Conservation (phyloP, 2,113 vertebrate genomes). For the Copsychus sechellarum region DNA sequence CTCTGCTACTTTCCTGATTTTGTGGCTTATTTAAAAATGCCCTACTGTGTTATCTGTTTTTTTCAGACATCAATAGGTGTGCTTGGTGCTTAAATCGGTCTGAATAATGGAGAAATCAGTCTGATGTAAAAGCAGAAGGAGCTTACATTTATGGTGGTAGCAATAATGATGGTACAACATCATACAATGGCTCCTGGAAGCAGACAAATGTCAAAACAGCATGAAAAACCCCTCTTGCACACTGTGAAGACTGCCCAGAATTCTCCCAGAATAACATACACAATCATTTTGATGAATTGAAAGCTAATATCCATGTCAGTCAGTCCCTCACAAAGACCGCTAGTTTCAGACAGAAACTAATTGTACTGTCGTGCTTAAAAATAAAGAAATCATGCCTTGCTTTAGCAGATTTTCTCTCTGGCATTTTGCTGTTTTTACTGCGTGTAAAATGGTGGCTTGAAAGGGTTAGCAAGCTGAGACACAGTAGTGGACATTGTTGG, state of each 20-base stretch:
- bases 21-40: constrained; percentile 34
- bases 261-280: background rate
- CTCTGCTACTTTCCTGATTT: background rate
- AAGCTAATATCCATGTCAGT: constrained; percentile 11
- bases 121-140: constrained; percentile 17
- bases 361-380: background rate
- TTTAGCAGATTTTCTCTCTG: background rate
- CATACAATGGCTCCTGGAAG: constrained; percentile 33
- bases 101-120: constrained; percentile 6
- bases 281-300: background rate
- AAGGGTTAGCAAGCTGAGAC: constrained; percentile 31
- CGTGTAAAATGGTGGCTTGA: constrained; percentile 8
- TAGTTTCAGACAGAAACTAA: constrained; percentile 21
- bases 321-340: background rate
- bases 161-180: constrained; percentile 43
- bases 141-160: background rate
- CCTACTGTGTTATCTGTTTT: constrained; percentile 18
- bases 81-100: background rate
- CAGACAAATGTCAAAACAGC: constrained; percentile 53
- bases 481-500: background rate
- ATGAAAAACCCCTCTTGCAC: constrained; percentile 3
- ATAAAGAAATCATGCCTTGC: constrained; percentile 23
- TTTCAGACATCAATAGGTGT: background rate
- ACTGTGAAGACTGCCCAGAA: background rate
- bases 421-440: background rate